Conservation (phyloP, 92 coral and sea anemone species). For the Porites evermanni region DNA sequence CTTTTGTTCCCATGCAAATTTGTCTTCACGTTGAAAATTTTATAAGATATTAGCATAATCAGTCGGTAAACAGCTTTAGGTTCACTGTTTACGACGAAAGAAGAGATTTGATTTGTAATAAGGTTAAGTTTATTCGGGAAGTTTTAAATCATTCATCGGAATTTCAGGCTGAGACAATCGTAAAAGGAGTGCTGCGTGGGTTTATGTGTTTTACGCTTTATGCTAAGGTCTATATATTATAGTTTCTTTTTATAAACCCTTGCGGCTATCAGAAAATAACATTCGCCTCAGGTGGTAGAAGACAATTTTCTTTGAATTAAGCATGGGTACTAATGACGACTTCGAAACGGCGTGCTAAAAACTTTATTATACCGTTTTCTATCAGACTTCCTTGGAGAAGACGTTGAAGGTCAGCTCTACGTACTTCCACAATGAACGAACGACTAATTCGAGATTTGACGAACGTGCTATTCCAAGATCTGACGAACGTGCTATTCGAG, state of each 20-base stretch:
- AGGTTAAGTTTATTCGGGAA: neutral
- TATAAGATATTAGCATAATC: slow-evolving; percentile 33
- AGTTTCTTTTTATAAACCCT: neutral
- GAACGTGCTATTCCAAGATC: no score
- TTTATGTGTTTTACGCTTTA: neutral
- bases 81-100: slow-evolving; percentile 7
- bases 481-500: no score
- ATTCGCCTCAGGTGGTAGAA: neutral
- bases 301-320: no score
- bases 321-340: no score
- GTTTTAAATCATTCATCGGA: neutral
- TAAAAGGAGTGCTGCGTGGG: slow-evolving; percentile 10
- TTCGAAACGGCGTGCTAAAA: no score
- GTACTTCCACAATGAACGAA: no score
- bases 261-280: neutral
- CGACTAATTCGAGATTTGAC: no score
- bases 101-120: slow-evolving; percentile 6
- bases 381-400: no score
- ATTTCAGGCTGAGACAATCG: neutral
- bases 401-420: no score
- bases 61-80: neutral
- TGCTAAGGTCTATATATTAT: neutral
- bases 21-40: slow-evolving; percentile 20
- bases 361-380: no score
- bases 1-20: slow-evolving; percentile 33